Percentiles rank a stretch among this genome's conserved stretches.
These are phyloP conservation scores for Nesogale talazaci DNA, from an alignment of 2,113 vertebrate species.

Conservation along the genomic window DNA sequence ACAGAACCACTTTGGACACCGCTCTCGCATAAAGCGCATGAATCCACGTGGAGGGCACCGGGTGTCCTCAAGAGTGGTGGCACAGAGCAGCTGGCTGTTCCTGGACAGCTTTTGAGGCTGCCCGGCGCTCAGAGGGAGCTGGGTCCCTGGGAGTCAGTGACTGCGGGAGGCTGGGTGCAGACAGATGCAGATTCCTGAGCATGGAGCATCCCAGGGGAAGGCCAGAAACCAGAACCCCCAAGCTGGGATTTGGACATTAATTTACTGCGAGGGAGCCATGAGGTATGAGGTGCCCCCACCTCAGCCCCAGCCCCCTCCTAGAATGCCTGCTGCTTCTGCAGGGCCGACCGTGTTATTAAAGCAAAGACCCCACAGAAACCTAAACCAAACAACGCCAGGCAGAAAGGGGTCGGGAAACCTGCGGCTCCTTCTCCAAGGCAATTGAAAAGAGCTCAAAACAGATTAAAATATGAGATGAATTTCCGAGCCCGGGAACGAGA, in stretches of 20 bases:
- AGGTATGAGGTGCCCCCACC: background rate
- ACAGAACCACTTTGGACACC: background rate
- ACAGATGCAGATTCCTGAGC: background rate
- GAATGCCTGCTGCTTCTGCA: background rate
- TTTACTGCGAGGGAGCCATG: conserved; percentile 36
- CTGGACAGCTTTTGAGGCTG: fast-evolving
- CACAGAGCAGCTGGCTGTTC: background rate
- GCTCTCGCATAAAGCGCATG: background rate
- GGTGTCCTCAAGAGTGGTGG: background rate
- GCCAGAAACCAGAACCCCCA: conserved; percentile 1
- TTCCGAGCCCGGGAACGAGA: conserved; percentile 78
- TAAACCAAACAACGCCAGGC: conserved; percentile 78
- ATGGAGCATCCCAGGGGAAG: background rate
- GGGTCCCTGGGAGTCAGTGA: background rate
- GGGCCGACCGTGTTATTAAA: conserved; percentile 69
- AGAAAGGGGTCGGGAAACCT: conserved; percentile 71
- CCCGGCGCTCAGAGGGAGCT: background rate
- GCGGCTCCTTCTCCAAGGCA: conserved; percentile 79
- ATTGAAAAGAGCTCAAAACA: conserved; percentile 84
- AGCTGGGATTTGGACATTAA: conserved; percentile 52
- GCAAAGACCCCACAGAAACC: conserved; percentile 72
- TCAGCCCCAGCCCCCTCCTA: background rate
- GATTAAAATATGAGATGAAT: conserved; percentile 84
- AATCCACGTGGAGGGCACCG: background rate
- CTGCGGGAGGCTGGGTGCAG: background rate